phyloP scores from a whole-genome alignment of 1,140 invertebrate species.

The Drosophila triauraria region DNA sequence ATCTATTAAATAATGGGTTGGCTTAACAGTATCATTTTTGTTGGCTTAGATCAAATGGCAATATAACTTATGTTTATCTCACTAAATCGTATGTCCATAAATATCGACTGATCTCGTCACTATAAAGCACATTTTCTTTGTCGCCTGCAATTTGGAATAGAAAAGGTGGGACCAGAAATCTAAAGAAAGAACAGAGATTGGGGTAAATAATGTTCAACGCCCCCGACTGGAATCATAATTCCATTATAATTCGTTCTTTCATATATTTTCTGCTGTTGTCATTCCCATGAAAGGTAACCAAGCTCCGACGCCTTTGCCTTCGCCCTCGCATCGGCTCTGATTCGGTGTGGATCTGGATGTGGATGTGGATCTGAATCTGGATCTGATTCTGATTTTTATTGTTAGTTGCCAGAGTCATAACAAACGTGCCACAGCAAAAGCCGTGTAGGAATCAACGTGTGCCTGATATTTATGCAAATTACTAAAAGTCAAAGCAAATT shows the following conservation, averaged over 20 bases:
- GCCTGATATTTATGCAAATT: constrained; percentile 81
- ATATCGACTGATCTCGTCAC: constrained; percentile 7
- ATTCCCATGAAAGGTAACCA: constrained; percentile 56
- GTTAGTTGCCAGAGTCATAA: constrained; percentile 75
- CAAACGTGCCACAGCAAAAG: constrained; percentile 50
- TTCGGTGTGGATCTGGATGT: constrained; percentile 39
- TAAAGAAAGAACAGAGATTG: background rate
- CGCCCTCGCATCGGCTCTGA: constrained; percentile 29
- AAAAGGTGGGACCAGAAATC: constrained; percentile 13
- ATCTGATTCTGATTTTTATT: constrained; percentile 71
- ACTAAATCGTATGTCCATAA: background rate
- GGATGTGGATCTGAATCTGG: constrained; percentile 32
- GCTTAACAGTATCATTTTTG: too few species aligned
- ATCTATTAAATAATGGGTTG: too few species aligned
- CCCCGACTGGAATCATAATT: constrained; percentile 73
- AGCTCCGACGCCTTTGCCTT: constrained; percentile 48
- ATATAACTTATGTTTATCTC: background rate
- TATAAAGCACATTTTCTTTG: constrained; percentile 25
- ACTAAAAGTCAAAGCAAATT: constrained; percentile 83
- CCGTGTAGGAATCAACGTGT: constrained; percentile 43
- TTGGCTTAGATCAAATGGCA: background rate
- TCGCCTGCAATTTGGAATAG: constrained; percentile 15
- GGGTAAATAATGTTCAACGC: constrained; percentile 59
- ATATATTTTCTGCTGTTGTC: constrained; percentile 59
- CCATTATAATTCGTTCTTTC: constrained; percentile 62